Evolutionary conservation across 2,797 vertebrate genomes (phyloP), one percentile per base, ranked within the genome.

Genomic region (Enteromius anoplus): DNA sequence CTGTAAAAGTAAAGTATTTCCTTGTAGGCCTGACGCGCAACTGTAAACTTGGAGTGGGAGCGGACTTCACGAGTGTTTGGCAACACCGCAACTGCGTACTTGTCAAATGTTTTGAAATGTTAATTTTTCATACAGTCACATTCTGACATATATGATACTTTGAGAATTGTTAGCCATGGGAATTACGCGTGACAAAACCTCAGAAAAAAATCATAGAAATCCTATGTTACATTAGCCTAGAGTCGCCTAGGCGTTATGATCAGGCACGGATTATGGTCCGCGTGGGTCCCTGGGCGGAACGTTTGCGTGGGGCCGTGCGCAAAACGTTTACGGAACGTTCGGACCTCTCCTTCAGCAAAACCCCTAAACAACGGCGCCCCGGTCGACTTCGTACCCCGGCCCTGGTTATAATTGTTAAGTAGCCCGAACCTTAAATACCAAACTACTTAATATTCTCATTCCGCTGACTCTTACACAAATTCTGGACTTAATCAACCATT

Each of bases 21-120:
- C 58, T 81, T 40, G 42, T 65, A 73, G 58, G 80, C 70, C 80
- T 62, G 79, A 8, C 26, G 32, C 40, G 15, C 2, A 45, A 71
- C 51, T 21, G 58, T 11, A 1, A 29, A 5, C n/a, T 26, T 26
- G 1, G 10, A 60, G 21, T 1, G 19, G 7, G 19, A 0, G 12
- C 14, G 23, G 26, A 9, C 4, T 1, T 7, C 40, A 40, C 40
- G 12, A 47, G 9, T 40, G 3, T 62, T 2, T 40, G 34, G 3
- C n/a, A 17, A 26, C 68, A 26, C 0, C 40, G 4, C 9, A 15
- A 26, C 3, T 26, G 6, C 40, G 12, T 9, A 8, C 66, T 47
- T 26, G 8, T 26, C 23, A 70, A 69, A 69, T 47, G 2, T 2
- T 42, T 2, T 26, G 26, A 26, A 26, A 26, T 26, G 26, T 26